phyloP scores from a whole-genome alignment of 2,113 vertebrate species.

The Trochalopteron elliotii region DNA sequence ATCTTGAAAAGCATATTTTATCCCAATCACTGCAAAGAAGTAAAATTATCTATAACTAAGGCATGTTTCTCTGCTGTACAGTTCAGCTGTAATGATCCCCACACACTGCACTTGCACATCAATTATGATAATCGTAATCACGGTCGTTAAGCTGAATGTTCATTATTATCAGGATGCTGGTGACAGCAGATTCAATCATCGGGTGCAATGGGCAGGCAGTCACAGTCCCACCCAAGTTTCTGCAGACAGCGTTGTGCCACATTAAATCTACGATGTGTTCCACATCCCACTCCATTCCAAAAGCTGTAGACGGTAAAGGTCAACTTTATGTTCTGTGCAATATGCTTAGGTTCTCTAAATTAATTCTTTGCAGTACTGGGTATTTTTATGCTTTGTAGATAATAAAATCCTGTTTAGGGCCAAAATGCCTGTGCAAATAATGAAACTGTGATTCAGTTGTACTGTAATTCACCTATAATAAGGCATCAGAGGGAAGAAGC shows the following conservation, averaged over 20 bases:
- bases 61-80: constrained; percentile 73
- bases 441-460: background rate
- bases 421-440: constrained; percentile 66
- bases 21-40: constrained; percentile 75
- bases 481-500: constrained; percentile 21
- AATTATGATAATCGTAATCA: constrained; percentile 90
- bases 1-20: constrained; percentile 75
- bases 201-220: constrained; percentile 74
- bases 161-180: constrained; percentile 86
- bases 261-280: constrained; percentile 81
- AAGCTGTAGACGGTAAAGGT: constrained; percentile 79
- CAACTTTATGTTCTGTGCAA: constrained; percentile 86
- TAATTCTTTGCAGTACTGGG: constrained; percentile 72
- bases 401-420: constrained; percentile 70
- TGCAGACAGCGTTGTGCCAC: constrained; percentile 78
- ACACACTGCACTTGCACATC: constrained; percentile 81
- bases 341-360: constrained; percentile 83
- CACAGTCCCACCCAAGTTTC: constrained; percentile 80
- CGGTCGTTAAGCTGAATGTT: constrained; percentile 85
- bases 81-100: constrained; percentile 81
- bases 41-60: constrained; percentile 76
- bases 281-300: constrained; percentile 81
- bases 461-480: constrained; percentile 66
- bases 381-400: constrained; percentile 75
- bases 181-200: constrained; percentile 86